Evolutionary conservation across 2,888 invertebrate species (phyloP).

Genomic region (Petrophora chlorosata): DNA sequence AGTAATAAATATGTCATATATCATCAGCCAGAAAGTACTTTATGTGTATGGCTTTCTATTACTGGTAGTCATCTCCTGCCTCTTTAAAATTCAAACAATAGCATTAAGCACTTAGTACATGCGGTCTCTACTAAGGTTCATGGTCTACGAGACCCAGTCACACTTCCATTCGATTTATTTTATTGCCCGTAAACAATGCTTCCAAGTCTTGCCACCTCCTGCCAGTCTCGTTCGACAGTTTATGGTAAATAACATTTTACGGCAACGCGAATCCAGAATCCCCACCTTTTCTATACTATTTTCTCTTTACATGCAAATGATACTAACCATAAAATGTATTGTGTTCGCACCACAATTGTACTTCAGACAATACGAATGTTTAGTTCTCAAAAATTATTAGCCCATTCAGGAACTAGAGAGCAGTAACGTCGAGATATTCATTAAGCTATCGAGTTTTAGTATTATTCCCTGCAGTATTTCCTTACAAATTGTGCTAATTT

Average conservation of each 20-base stretch:
- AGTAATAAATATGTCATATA: no score
- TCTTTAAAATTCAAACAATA: no score
- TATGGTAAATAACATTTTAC: slow-evolving; percentile 78
- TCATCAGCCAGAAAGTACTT: no score
- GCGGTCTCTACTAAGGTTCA: no score
- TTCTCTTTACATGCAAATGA: slow-evolving; percentile 68
- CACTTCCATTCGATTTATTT: slow-evolving; percentile 74
- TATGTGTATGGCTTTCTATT: no score
- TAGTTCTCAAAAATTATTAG: slow-evolving; percentile 41
- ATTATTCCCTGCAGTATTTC: slow-evolving; percentile 21
- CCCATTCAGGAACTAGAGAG: slow-evolving; percentile 36
- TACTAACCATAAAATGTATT: slow-evolving; percentile 56
- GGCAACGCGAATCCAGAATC: slow-evolving; percentile 62
- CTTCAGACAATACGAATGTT: slow-evolving; percentile 51
- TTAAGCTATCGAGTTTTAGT: slow-evolving; percentile 33
- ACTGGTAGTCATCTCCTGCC: no score
- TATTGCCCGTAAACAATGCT: slow-evolving; percentile 77
- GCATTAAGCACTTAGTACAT: no score
- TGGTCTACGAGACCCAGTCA: slow-evolving; percentile 53
- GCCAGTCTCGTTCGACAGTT: slow-evolving; percentile 65
- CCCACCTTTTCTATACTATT: slow-evolving; percentile 57
- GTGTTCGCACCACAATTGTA: slow-evolving; percentile 49
- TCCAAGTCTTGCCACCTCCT: slow-evolving; percentile 70
- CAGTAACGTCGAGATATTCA: slow-evolving; percentile 25
- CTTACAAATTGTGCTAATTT: slow-evolving; percentile 8